These are phyloP conservation scores for Sebastes vulpes DNA, from an alignment of 2,797 vertebrate species.

Conservation along the genomic window DNA sequence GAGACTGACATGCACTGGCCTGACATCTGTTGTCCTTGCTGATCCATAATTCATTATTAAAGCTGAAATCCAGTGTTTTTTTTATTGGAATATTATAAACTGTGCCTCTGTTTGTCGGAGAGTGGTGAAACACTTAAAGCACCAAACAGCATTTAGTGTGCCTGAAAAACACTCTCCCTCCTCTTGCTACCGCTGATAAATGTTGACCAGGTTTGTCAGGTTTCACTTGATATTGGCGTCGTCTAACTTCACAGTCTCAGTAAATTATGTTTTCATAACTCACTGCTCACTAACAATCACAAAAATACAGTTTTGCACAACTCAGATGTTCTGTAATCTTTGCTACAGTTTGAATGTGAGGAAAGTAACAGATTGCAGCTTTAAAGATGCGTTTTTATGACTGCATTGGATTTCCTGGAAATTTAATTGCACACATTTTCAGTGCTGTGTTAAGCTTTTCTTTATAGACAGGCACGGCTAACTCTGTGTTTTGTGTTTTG, in stretches of 20 bases:
- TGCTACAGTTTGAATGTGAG: conserved; percentile 11
- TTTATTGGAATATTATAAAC: background rate
- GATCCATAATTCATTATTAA: background rate
- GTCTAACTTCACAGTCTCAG: background rate
- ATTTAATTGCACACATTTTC: conserved; percentile 51
- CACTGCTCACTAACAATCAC: background rate
- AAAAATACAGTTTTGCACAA: background rate
- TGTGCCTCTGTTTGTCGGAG: background rate
- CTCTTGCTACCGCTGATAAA: background rate
- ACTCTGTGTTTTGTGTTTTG: conserved; percentile 47
- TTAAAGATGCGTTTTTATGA: conserved; percentile 49
- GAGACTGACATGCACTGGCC: background rate
- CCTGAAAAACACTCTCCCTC: background rate
- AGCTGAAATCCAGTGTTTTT: background rate
- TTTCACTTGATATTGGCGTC: background rate
- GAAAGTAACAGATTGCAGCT: conserved; percentile 48
- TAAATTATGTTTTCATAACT: conserved; percentile 16
- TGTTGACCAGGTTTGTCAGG: background rate
- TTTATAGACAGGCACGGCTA: conserved; percentile 39
- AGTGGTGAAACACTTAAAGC: background rate
- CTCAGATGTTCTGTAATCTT: conserved; percentile 10
- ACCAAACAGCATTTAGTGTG: background rate
- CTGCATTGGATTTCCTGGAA: conserved; percentile 42
- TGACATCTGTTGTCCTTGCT: background rate
- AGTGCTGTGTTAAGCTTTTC: conserved; percentile 36